Base-by-base conservation (phyloP, 2,888 invertebrate species). In the Amaurobius ferox region DNA sequence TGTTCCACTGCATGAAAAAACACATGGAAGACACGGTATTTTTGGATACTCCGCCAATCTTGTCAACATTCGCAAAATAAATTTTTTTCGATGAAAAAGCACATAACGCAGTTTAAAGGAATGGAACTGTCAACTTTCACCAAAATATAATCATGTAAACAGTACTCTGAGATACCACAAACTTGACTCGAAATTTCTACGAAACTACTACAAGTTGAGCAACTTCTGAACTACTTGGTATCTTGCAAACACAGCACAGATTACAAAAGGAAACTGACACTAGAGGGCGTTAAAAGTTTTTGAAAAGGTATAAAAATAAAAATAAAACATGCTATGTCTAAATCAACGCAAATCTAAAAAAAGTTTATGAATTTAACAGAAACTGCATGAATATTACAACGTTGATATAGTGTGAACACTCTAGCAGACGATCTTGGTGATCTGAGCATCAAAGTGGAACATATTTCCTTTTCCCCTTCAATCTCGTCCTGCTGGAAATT, bases 1-100 rank as follows among this genome's bases (percentile, higher is more conserved):
- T 81, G 26, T 74, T 74, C 67, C 81, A 74, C 78, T 79, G 86
- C 86, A 79, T 86, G 86, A 74, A 86, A 79, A 70, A 70, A 72
- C 79, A 86, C 86, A 86, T 86, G 74, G 86, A 79, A 86, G 72
- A 86, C 68, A 73, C 85, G 35, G 61, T 61, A 64, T 32, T 26
- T 67, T 48, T 62, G 30, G 61, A 66, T 28, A 55, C 67, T 64
- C 64, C 39, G 35, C 76, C 55, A 77, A 64, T 39, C 23, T 71
- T 68, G 68, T 83, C 83, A 83, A 72, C 83, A 83, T 83, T 66
- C 77, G 83, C 30, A 66, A 30, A 32, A 32, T n/a, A 66, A 26
- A 32, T 32, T 32, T 3, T 16, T 16, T 5, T 32, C 64, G 3
- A 32, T 5, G 32, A 32, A 29, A 30, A 66, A 30, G 32, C 30